Evolutionary conservation across 92 coral and sea anemone genomes (phyloP), one percentile per base, ranked within the genome.

Genomic region (Zoanthus solanderi): DNA sequence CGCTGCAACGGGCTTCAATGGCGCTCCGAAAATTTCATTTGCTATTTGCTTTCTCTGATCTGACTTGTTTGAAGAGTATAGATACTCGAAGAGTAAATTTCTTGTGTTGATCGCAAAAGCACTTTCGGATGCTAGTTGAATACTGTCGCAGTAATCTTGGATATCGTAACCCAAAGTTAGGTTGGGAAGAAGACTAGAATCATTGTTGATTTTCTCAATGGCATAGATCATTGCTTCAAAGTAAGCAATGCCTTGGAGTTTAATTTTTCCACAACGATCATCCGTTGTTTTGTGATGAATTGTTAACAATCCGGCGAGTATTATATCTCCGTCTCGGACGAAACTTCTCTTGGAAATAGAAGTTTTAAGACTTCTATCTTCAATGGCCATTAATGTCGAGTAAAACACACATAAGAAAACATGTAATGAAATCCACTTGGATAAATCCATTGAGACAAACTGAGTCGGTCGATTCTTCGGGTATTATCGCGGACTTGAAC

Each of bases 151-250:
- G 45, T 90, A 89, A 83, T 94, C 94, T 46, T 75, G 77, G 7
- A 94, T 91, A 34, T 92, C 93, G 61, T 94, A 94, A 7, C 98
- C 98, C n/a, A 94, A 82, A 2, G 93, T 89, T 48, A 89, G 74
- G 56, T 91, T 94, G 66, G 94, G 93, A 23, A 94, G 94, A 32
- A 94, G 75, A 23, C 42, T 50, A 9, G 92, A 45, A 75, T 91
- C 88, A 46, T 84, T 91, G 75, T 94, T 93, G 72, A 94, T 88
- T 29, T 87, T 78, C 10, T 94, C 93, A 53, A 94, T 89, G 17
- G 98, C 94, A 65, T 75, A 94, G 18, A 94, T 31, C 94, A 94
- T 87, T 17, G 98, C 95, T 42, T 93, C 94, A 11, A 94, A 93
- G 29, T 83, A 89, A 7, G 95, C 98, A 2, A 94, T 71, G 13